Evolutionary conservation across 2,888 invertebrate genomes (phyloP).

Genomic region (Lingula anatina): DNA sequence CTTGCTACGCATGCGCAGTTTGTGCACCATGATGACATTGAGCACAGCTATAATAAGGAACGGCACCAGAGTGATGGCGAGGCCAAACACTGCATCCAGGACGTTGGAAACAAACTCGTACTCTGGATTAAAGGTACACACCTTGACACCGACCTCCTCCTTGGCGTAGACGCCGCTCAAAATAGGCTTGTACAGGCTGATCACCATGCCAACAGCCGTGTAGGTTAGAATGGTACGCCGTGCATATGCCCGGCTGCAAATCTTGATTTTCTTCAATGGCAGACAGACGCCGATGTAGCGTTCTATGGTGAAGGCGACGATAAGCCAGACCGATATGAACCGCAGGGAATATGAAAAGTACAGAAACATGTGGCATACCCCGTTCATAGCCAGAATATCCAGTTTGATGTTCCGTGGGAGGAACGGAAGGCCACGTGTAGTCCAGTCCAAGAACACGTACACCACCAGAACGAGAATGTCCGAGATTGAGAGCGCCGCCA

Average conservation of each 20-base stretch:
- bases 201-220: conserved; percentile 18
- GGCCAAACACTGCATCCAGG: conserved; percentile 31
- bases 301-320: conserved; percentile 43
- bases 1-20: conserved; percentile 16
- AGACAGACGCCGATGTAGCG: conserved; percentile 44
- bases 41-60: conserved; percentile 31
- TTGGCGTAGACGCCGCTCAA: conserved; percentile 24
- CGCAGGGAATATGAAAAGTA: conserved; percentile 59
- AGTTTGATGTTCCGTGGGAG: too few species aligned
- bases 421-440: conserved; percentile 33
- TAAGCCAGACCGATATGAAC: conserved; percentile 43
- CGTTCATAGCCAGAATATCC: conserved; percentile 20
- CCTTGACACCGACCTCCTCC: too few species aligned
- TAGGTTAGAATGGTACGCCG: conserved; percentile 22
- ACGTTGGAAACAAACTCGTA: conserved; percentile 21
- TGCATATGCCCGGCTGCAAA: conserved; percentile 26
- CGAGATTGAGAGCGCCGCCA: conserved; percentile 74
- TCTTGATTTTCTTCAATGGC: conserved; percentile 33
- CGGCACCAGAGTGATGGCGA: conserved; percentile 30
- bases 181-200: conserved; percentile 37
- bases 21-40: conserved; percentile 29
- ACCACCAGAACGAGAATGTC: conserved; percentile 67
- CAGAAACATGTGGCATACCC: conserved; percentile 67
- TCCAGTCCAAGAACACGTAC: conserved; percentile 44
- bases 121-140: conserved; percentile 21